Conservation (phyloP, 1,140 invertebrate genomes). For the Epicauta chinensis region DNA sequence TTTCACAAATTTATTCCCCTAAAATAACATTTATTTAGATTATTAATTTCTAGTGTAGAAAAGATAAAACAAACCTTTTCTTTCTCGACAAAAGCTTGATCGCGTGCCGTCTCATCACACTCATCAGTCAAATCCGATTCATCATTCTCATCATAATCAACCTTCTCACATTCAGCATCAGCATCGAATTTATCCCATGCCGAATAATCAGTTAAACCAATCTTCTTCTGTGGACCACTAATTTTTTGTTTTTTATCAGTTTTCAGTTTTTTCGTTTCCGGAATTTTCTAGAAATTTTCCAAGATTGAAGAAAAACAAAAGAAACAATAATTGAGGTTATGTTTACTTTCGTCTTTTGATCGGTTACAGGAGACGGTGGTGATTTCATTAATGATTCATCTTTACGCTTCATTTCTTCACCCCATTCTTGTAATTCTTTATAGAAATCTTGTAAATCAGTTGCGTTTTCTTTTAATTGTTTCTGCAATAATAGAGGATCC, state of each 20-base stretch:
- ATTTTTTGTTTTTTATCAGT: slow-evolving; percentile 37
- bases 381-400: slow-evolving; percentile 53
- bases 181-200: slow-evolving; percentile 79
- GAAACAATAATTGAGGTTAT: slow-evolving; percentile 4
- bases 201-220: slow-evolving; percentile 56
- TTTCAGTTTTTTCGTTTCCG: slow-evolving; percentile 48
- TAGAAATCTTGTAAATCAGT: slow-evolving; percentile 65
- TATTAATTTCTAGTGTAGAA: neutral
- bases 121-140: slow-evolving; percentile 44
- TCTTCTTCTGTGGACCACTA: slow-evolving; percentile 44
- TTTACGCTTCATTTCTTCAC: slow-evolving; percentile 75
- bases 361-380: neutral
- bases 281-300: slow-evolving; percentile 46
- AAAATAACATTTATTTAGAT: slow-evolving; percentile 27
- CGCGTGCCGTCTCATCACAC: slow-evolving; percentile 44
- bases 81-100: slow-evolving; percentile 54
- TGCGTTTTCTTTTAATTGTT: slow-evolving; percentile 65
- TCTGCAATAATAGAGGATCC: slow-evolving; percentile 55
- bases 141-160: slow-evolving; percentile 52
- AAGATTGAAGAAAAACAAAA: slow-evolving; percentile 1
- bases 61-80: slow-evolving; percentile 49
- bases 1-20: slow-evolving; percentile 81
- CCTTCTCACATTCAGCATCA: slow-evolving; percentile 64
- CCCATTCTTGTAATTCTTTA: slow-evolving; percentile 76
- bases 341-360: slow-evolving; percentile 1